Evolutionary conservation across 1,140 invertebrate species (phyloP), one percentile per base, ranked within the genome.

Genomic region (Mesaphorura yosii): DNA sequence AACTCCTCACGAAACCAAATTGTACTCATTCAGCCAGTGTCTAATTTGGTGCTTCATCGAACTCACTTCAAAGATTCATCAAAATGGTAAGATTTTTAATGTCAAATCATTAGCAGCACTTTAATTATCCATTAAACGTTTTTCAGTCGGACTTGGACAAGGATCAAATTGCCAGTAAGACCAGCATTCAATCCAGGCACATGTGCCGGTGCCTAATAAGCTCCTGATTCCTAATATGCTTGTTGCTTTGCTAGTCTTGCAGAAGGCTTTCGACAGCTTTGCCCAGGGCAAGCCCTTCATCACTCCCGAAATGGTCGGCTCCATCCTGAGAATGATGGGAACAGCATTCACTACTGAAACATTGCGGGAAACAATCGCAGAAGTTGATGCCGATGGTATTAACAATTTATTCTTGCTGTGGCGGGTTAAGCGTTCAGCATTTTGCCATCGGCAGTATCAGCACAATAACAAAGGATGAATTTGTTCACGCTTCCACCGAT

Each of bases 301-400:
- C 62, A 69, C 73, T 37, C 72, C 75, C 17, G 74, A 71, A 53
- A 77, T 76, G 67, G 73, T 76, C 6, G 67, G 70, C 12, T 72
- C 70, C 46, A 76, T 78, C 55, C 64, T 76, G 31, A 66, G 71
- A 39, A 75, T 76, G 56, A 70, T 76, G 66, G 75, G 75, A 41
- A 72, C 76, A 49, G 72, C 73, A 25, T 76, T 76, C 55, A 75
- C 75, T 51, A 73, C 75, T 45, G 68, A 69, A 25, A 72, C 75
- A 54, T 62, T 76, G 38, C 71, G 71, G 47, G 70, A 73, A 45
- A 66, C 77, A 41, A 76, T 76, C 56, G 69, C 69, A 39, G 72
- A 78, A 63, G 74, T 78, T 40, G 75, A 76, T 63, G 66, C 68
- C 27, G 75, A 78, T 63, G 75, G 75, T 75, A n/a, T n/a, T n/a